A percentile compares a stretch with the other conserved stretches of the same genome.
Evolutionary conservation across 2,797 vertebrate genomes (phyloP).

Genomic region (Sylvilagus floridanus): DNA sequence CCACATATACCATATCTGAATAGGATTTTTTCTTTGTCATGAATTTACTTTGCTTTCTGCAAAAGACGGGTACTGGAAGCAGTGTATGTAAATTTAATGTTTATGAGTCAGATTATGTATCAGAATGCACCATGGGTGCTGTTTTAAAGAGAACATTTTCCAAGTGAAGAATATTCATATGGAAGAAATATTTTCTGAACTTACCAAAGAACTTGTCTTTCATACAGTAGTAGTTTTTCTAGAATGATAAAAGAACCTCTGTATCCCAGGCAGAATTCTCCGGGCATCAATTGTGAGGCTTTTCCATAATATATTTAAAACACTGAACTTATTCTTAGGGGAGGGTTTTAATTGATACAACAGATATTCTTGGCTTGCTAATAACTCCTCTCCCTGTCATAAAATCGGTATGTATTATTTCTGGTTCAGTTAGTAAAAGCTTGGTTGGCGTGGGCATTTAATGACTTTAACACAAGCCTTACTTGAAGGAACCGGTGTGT

Average conservation of each 20-base stretch:
- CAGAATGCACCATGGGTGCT: slow-evolving; percentile 1
- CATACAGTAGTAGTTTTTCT: slow-evolving; percentile 2
- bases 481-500: slow-evolving; percentile 41
- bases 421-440: slow-evolving; percentile 70
- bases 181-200: slow-evolving; percentile 13
- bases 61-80: slow-evolving; percentile 1
- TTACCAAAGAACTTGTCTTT: slow-evolving; percentile 34
- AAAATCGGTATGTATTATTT: slow-evolving; percentile 75
- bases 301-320: slow-evolving; percentile 60
- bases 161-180: slow-evolving; percentile 27
- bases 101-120: slow-evolving; percentile 25
- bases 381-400: slow-evolving; percentile 60
- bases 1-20: not conserved
- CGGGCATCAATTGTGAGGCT: slow-evolving; percentile 50
- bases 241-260: not conserved
- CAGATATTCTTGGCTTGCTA: slow-evolving; percentile 59
- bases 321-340: slow-evolving; percentile 38
- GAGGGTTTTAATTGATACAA: slow-evolving; percentile 63
- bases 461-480: slow-evolving; percentile 69
- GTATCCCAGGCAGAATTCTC: slow-evolving; percentile 25
- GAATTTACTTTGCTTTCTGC: not conserved
- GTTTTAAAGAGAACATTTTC: slow-evolving; percentile 16
- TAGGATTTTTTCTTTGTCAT: not conserved
- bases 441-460: slow-evolving; percentile 58
- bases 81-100: not conserved